phyloP scores from a whole-genome alignment of 2,113 vertebrate species.

The Pitta sordida region DNA sequence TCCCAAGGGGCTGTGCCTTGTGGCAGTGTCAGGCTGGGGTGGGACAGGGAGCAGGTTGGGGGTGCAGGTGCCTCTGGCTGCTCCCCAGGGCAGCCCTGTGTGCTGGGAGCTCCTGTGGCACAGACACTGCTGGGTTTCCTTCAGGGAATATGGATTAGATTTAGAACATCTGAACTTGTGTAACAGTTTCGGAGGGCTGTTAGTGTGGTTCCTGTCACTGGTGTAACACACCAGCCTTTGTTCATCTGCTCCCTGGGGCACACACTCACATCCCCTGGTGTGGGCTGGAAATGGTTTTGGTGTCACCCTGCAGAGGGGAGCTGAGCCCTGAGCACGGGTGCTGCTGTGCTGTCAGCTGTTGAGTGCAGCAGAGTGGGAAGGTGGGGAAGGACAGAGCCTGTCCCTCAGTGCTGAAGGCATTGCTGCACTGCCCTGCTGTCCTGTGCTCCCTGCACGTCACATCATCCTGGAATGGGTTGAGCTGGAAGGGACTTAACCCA shows the following conservation, averaged over 20 bases:
- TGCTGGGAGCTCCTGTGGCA: neutral
- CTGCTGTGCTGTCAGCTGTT: neutral
- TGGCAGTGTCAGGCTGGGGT: neutral
- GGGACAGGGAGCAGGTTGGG: neutral
- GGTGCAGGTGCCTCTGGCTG: neutral
- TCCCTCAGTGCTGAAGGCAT: neutral
- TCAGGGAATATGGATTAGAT: neutral
- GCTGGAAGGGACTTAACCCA: neutral
- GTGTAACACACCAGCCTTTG: too few relatives aligned
- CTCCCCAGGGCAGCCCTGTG: fast-evolving
- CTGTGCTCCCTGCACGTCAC: neutral
- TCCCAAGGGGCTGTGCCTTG: neutral
- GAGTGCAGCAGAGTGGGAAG: neutral
- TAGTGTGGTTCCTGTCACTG: neutral
- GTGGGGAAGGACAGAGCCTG: neutral
- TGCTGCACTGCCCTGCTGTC: neutral
- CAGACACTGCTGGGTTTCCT: neutral
- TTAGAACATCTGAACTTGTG: neutral
- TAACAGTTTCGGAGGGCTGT: neutral
- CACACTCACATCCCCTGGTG: too few relatives aligned
- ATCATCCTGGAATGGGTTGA: neutral
- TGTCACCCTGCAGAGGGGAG: neutral
- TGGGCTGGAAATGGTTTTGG: neutral
- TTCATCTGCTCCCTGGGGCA: too few relatives aligned
- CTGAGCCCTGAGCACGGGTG: neutral